Percentiles rank a stretch among this genome's conserved stretches.
Evolutionary conservation across 2,888 invertebrate genomes (phyloP).

Genomic region (Andricus quercusramuli): DNA sequence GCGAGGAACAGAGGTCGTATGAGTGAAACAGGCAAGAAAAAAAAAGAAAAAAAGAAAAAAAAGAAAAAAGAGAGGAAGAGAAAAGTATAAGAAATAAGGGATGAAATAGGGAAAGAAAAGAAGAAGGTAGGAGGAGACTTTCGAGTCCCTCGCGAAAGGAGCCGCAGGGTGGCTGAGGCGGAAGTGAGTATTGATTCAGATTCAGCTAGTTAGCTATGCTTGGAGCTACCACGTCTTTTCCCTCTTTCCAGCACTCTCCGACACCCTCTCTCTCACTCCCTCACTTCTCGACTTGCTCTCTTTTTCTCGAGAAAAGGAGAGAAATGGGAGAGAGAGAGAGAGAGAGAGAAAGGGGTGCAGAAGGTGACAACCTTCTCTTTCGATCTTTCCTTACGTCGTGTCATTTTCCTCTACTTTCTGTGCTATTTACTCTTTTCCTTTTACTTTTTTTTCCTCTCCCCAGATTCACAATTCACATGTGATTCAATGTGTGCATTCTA

Average conservation of each 20-base stretch:
- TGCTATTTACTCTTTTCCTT: conserved; percentile 42
- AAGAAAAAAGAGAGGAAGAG: conserved; percentile 34
- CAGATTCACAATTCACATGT: conserved; percentile 22
- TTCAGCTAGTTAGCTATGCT: conserved; percentile 76
- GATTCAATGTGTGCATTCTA: conserved; percentile 38
- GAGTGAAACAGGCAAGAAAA: conserved; percentile 49
- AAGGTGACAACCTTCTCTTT: conserved; percentile 67
- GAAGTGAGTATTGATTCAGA: conserved; percentile 76
- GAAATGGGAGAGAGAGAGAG: conserved; percentile 28
- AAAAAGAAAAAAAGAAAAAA: conserved; percentile 24
- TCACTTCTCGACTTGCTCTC: conserved; percentile 42
- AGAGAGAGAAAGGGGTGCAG: conserved; percentile 53
- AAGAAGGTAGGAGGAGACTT: conserved; percentile 38
- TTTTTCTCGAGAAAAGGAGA: conserved; percentile 40
- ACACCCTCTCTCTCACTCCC: conserved; percentile 43
- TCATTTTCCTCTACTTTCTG: conserved; percentile 45
- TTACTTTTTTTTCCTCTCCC: conserved; percentile 10
- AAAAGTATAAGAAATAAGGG: conserved; percentile 38
- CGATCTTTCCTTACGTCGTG: conserved; percentile 53
- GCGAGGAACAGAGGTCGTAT: conserved; percentile 41
- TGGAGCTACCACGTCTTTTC: conserved; percentile 61
- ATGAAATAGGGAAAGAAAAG: conserved; percentile 36
- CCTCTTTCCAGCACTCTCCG: conserved; percentile 43
- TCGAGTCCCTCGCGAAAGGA: conserved; percentile 51
- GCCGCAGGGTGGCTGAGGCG: conserved; percentile 63